Conservation (phyloP, 2,113 vertebrate genomes). For the Laticauda laticaudata region DNA sequence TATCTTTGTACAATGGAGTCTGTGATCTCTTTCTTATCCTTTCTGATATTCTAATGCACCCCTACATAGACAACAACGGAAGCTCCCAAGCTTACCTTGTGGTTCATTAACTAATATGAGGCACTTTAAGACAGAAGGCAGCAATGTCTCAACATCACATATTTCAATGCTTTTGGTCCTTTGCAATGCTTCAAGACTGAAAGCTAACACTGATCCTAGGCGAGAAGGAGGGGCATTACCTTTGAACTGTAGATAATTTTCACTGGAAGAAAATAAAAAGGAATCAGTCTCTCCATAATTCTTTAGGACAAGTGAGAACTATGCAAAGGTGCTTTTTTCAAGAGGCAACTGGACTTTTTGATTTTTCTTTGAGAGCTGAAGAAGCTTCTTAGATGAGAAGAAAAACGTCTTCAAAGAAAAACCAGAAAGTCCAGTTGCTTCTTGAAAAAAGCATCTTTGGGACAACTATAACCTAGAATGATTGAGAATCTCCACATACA, state of each 20-base stretch:
- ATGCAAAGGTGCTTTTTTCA: too few relatives aligned
- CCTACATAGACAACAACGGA: background rate
- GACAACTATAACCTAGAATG: too few relatives aligned
- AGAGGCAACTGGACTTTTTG: too few relatives aligned
- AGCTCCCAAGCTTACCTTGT: constrained; percentile 76
- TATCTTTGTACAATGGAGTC: background rate
- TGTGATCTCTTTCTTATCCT: background rate
- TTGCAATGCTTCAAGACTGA: constrained; percentile 81
- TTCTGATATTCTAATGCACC: background rate
- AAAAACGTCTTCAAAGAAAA: too few relatives aligned
- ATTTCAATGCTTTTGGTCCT: constrained; percentile 71
- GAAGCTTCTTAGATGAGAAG: too few relatives aligned
- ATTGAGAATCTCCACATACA: background rate
- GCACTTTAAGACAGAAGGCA: constrained; percentile 82
- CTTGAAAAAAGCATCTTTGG: too few relatives aligned
- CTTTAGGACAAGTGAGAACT: background rate
- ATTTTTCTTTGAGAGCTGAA: too few relatives aligned
- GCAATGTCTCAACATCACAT: constrained; percentile 72
- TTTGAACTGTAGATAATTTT: constrained; percentile 87
- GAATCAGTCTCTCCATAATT: background rate
- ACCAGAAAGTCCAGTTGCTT: too few relatives aligned
- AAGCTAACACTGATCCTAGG: constrained; percentile 78
- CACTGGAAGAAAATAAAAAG: constrained; percentile 71
- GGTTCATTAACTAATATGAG: constrained; percentile 85
- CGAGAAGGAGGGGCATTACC: constrained; percentile 80